These are phyloP conservation scores for Periophthalmus magnuspinnatus DNA, from an alignment of 2,797 vertebrate genomes.

Conservation along the genomic window DNA sequence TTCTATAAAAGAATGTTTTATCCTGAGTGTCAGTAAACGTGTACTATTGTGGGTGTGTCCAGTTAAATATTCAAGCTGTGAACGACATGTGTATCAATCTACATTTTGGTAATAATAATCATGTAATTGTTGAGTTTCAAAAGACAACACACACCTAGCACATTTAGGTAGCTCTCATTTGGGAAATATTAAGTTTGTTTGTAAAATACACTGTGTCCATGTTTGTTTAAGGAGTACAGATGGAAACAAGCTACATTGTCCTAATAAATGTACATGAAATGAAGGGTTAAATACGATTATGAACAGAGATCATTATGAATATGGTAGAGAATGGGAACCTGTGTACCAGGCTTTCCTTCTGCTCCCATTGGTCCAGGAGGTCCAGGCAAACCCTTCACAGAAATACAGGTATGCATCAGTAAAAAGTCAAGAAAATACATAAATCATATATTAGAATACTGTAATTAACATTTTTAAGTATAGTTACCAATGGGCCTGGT, in stretches of 20 bases:
- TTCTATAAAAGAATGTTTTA: background rate
- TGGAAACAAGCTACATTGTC: too few relatives aligned
- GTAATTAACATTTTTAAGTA: background rate
- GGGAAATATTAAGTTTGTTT: too few relatives aligned
- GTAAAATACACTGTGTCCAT: too few relatives aligned
- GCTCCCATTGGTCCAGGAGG: conserved; percentile 79
- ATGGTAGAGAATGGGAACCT: conserved; percentile 92
- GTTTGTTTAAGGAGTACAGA: too few relatives aligned
- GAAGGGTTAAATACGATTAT: conserved; percentile 18
- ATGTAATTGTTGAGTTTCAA: too few relatives aligned
- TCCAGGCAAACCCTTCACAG: conserved; percentile 80
- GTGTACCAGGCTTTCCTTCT: conserved; percentile 98
- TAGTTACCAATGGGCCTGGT: conserved; percentile 71
- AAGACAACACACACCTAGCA: too few relatives aligned
- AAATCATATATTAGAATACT: background rate
- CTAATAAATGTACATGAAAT: too few relatives aligned
- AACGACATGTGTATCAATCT: too few relatives aligned
- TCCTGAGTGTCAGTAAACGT: background rate
- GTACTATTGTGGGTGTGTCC: too few relatives aligned
- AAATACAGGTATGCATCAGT: conserved; percentile 20
- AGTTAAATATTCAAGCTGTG: too few relatives aligned
- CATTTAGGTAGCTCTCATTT: too few relatives aligned
- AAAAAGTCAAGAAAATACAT: background rate
- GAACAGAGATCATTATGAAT: conserved; percentile 48
- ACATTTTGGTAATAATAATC: too few relatives aligned